Percentiles rank a stretch among this genome's conserved stretches.
Evolutionary conservation across 2,888 invertebrate species (phyloP).

Genomic region (Girardia tigrina): DNA sequence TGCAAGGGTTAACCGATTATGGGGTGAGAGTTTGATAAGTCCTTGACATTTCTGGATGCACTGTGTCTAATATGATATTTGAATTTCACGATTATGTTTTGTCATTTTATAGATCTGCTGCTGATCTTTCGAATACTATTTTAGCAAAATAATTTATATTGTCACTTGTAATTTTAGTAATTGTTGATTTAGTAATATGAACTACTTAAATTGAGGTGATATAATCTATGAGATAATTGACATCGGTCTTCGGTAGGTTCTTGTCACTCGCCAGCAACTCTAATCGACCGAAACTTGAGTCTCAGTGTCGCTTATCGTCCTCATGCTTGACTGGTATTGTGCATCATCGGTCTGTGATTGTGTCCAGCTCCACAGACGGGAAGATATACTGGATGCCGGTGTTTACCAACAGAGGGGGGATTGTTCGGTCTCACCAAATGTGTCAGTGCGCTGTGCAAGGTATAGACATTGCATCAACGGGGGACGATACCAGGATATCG

Average conservation of each 20-base stretch:
- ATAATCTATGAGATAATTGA: no score
- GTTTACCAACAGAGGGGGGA: background rate
- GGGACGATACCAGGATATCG: background rate
- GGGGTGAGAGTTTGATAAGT: no score
- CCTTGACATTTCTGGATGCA: no score
- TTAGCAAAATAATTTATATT: no score
- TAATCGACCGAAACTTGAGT: background rate
- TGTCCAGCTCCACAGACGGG: background rate
- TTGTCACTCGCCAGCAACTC: background rate
- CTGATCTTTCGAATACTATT: no score
- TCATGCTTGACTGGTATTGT: background rate
- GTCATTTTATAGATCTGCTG: no score
- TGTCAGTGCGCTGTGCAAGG: background rate
- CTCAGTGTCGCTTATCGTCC: background rate
- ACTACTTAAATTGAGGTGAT: no score
- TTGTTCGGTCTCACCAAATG: background rate
- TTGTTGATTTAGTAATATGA: no score
- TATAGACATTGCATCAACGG: background rate
- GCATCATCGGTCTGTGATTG: background rate
- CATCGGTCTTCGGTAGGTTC: background rate
- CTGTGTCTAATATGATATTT: no score
- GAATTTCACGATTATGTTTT: no score
- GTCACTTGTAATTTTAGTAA: no score
- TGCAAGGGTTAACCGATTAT: no score
- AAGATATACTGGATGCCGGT: background rate